Evolutionary conservation across 2,888 invertebrate species (phyloP).

Genomic region (Caenorhabditis sulstoni): DNA sequence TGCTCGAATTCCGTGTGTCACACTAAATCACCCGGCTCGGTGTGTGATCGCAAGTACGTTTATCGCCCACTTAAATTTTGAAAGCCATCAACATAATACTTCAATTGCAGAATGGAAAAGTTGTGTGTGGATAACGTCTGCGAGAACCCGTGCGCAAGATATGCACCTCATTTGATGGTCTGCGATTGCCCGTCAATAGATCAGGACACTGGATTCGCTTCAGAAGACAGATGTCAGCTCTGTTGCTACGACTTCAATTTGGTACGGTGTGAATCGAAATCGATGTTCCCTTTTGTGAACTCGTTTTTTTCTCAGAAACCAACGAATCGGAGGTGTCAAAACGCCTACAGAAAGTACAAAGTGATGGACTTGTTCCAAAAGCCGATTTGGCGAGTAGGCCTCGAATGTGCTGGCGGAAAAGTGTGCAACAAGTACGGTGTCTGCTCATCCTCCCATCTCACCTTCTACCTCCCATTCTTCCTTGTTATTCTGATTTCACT

Average conservation of each 20-base stretch:
- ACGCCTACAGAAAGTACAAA: constrained; percentile 78
- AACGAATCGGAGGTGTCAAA: constrained; percentile 77
- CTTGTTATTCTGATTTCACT: constrained; percentile 30
- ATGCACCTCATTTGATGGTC: constrained; percentile 80
- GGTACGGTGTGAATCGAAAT: too few relatives aligned
- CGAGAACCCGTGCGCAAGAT: constrained; percentile 79
- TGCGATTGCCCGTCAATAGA: constrained; percentile 80
- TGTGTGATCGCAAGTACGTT: constrained; percentile 79
- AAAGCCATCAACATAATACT: background rate
- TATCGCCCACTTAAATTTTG: background rate
- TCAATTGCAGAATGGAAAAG: constrained; percentile 77
- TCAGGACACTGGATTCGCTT: constrained; percentile 80
- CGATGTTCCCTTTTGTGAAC: too few relatives aligned
- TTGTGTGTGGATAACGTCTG: constrained; percentile 80
- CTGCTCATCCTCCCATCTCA: constrained; percentile 70
- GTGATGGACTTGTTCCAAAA: constrained; percentile 71
- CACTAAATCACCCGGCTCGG: constrained; percentile 77
- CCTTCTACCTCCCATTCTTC: constrained; percentile 48
- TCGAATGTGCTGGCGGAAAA: constrained; percentile 79
- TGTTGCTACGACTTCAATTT: constrained; percentile 80
- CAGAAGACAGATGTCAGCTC: constrained; percentile 80
- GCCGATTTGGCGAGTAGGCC: constrained; percentile 78
- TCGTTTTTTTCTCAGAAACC: constrained; percentile 75
- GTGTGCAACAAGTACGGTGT: constrained; percentile 80
- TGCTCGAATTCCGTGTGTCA: constrained; percentile 80